Evolutionary conservation across 2,113 vertebrate species (phyloP).

Genomic region (Casuarius casuarius): DNA sequence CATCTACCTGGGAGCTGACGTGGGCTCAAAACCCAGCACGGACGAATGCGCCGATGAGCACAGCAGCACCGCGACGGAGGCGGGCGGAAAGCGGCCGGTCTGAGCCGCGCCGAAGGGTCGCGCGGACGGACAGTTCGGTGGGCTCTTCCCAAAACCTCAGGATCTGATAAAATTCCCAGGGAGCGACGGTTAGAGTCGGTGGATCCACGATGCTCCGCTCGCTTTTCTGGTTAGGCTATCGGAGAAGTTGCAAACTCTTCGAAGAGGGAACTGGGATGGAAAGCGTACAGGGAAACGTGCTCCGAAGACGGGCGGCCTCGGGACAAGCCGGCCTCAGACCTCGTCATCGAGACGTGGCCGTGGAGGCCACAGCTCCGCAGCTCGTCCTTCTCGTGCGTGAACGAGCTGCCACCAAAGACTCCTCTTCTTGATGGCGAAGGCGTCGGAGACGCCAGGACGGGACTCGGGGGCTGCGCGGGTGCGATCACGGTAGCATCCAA

Average conservation of each 20-base stretch:
- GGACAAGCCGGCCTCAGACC: background rate
- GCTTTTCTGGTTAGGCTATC: background rate
- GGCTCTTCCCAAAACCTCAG: background rate
- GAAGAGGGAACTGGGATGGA: background rate
- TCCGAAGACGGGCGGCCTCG: accelerated
- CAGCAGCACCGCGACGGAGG: too few species aligned
- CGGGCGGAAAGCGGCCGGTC: accelerated
- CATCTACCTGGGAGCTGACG: constrained; percentile 21
- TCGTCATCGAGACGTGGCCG: background rate
- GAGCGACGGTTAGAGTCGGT: too few species aligned
- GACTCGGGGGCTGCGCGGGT: too few species aligned
- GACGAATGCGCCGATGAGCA: background rate
- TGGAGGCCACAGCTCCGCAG: accelerated
- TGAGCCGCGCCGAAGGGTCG: background rate
- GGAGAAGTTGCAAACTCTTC: background rate
- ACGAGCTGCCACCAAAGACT: background rate
- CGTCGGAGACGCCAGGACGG: too few species aligned
- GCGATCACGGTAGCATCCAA: too few species aligned
- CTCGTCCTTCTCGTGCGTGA: constrained; percentile 4
- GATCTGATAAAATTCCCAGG: background rate
- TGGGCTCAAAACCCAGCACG: background rate
- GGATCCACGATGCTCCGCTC: too few species aligned
- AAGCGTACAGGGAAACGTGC: accelerated
- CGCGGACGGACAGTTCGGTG: background rate
- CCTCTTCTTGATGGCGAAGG: background rate